A percentile compares a stretch with the other conserved stretches of the same genome.
phyloP scores from a whole-genome alignment of 2,888 invertebrate species.

The Venusia cambrica region DNA sequence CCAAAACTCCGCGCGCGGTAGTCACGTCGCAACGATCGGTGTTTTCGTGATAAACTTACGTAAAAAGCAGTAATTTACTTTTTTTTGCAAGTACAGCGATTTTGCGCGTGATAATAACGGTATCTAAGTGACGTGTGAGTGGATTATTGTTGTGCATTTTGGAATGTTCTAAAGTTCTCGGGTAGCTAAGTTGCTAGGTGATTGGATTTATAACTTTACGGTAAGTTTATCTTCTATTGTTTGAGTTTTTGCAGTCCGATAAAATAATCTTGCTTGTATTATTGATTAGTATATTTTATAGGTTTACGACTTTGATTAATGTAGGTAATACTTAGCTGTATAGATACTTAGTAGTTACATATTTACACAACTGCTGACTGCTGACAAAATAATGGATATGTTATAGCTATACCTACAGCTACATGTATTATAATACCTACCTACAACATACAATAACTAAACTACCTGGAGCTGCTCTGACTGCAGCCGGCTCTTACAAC shows the following conservation, averaged over 20 bases:
- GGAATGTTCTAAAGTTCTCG: constrained; percentile 63
- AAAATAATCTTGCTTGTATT: no score
- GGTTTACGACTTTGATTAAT: constrained; percentile 11
- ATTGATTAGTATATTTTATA: constrained; percentile 9
- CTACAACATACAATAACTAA: no score
- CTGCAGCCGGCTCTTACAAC: no score
- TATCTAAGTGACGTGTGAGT: constrained; percentile 29
- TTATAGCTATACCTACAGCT: no score
- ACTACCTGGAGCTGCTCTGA: no score
- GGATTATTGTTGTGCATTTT: constrained; percentile 41
- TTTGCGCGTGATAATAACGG: constrained; percentile 28
- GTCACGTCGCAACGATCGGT: constrained; percentile 36
- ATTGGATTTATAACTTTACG: constrained; percentile 34
- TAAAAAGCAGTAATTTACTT: constrained; percentile 58
- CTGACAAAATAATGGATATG: no score
- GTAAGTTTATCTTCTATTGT: constrained; percentile 30
- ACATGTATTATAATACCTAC: no score
- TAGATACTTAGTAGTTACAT: no score
- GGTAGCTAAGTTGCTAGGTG: constrained; percentile 34
- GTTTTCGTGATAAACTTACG: constrained; percentile 66
- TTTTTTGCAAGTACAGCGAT: constrained; percentile 33
- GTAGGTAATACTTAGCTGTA: no score
- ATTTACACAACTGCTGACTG: constrained; percentile 23
- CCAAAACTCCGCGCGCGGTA: constrained; percentile 31
- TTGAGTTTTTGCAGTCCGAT: constrained; percentile 11